Base-by-base conservation (phyloP, 2,888 invertebrate genomes). In the Mimumesa dahlbomi region DNA sequence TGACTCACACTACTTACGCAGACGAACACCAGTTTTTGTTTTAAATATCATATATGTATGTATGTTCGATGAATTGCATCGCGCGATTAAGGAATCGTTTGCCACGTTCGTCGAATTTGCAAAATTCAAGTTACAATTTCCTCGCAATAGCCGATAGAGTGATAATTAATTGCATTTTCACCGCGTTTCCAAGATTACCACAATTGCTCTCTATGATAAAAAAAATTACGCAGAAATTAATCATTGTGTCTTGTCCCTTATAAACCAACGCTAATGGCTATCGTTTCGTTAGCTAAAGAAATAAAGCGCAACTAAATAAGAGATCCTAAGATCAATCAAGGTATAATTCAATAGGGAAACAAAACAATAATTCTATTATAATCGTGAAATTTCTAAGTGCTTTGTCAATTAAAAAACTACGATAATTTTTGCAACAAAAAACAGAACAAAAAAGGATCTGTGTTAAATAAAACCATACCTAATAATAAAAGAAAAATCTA, bases 21-120 rank as follows among this genome's bases (percentile, higher is more conserved):
- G 78, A 78, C 78, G 78, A 78, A 64, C 78, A 78, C 78, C 78
- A 79, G 67, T 42, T n/a, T n/a, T n/a, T n/a, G n/a, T n/a, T n/a
- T n/a, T n/a, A n/a, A n/a, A n/a, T n/a, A n/a, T n/a, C 56, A 49
- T 38, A 65, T 62, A 46, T 68, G 42, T 62, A 58, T 66, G n/a
- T n/a, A n/a, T n/a, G n/a, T n/a, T n/a, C n/a, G n/a, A n/a, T n/a
- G n/a, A n/a, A n/a, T n/a, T n/a, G n/a, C n/a, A 45, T 38, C 9
- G 22, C 45, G 48, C 25, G 48, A 57, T n/a, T n/a, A 63, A 59
- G 58, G 67, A 18, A 53, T 21, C 18, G 16, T 50, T 52, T 19
- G 31, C 2, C 52, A 18, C 50, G 67, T n/a, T n/a, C n/a, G n/a
- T n/a, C n/a, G n/a, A n/a, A n/a, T n/a, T n/a, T n/a, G n/a, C n/a